phyloP scores from a whole-genome alignment of 2,113 vertebrate species.

The Lophotis ruficrista region DNA sequence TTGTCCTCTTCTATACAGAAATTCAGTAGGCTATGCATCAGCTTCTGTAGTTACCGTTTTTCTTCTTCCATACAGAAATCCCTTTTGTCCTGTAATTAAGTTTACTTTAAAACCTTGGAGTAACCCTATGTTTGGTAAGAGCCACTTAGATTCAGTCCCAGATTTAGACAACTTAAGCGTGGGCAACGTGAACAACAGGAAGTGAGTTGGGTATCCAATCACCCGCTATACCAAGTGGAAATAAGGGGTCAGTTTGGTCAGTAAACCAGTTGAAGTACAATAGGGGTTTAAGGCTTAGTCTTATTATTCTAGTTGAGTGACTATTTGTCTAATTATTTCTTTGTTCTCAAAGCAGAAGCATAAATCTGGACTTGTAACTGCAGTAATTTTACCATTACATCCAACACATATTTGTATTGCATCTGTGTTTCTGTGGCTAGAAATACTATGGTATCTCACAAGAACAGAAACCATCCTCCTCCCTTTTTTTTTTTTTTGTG shows the following conservation, averaged over 20 bases:
- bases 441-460: not conserved
- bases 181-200: too few species aligned
- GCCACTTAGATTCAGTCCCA: not conserved
- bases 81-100: not conserved
- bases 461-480: not conserved
- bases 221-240: not conserved
- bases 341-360: not conserved
- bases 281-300: not conserved
- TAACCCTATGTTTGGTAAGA: not conserved
- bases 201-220: not conserved
- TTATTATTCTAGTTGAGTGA: not conserved
- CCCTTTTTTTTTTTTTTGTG: not conserved
- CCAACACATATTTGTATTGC: not conserved
- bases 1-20: not conserved
- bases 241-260: rapidly evolving
- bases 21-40: not conserved
- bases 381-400: not conserved
- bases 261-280: not conserved
- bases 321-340: not conserved
- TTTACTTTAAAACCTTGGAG: not conserved
- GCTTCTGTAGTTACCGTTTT: not conserved
- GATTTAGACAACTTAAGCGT: not conserved
- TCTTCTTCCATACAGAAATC: not conserved
- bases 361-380: not conserved
- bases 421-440: not conserved